Base-by-base conservation (phyloP, 2,797 vertebrate species). In the Chelmon rostratus region DNA sequence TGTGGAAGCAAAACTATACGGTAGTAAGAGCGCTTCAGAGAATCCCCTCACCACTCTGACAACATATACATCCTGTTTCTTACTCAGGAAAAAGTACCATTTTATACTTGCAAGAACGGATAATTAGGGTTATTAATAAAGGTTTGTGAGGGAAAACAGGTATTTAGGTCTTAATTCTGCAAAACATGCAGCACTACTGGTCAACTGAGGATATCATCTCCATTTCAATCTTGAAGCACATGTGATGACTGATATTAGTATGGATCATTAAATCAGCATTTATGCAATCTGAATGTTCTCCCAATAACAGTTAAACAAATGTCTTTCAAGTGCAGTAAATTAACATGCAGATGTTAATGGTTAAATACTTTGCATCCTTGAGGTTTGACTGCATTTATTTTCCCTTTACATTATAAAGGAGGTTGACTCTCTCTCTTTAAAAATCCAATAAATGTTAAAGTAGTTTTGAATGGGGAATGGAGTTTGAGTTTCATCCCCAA, bases 371-470 rank as follows among this genome's bases (percentile, higher is more conserved):
- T 8, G 9, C 4, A 10, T 52, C 23, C 1, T 8, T 11, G 16
- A 8, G 15, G 37, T 8, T 37, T 19, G 6, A 37, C 18, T 40
- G 56, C 6, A 18, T 38, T 68, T 0, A 25, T 35, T 58, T 47
- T 0, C n/a, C 40, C 1, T 16, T 6, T 38, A 38, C 46, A 52
- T 58, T 50, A 38, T n/a, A 61, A 28, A 23, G 11, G 10, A 9
- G n/a, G 35, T 28, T 42, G 58, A 66, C 15, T 1, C 11, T 44
- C 2, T 7, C 0, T 68, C n/a, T n/a, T n/a, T n/a, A n/a, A 35
- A 68, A 76, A 62, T 50, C 16, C 56, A 35, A 61, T 70, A 54
- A 70, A 70, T 76, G 53, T 66, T 63, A 38, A 0, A 79, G 21
- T 31, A 7, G 10, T 40, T 58, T 52, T 58, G 8, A 67, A n/a